Evolutionary conservation across 1,140 invertebrate species (phyloP), one percentile per base, ranked within the genome.

Genomic region (Rhopalosiphum padi): DNA sequence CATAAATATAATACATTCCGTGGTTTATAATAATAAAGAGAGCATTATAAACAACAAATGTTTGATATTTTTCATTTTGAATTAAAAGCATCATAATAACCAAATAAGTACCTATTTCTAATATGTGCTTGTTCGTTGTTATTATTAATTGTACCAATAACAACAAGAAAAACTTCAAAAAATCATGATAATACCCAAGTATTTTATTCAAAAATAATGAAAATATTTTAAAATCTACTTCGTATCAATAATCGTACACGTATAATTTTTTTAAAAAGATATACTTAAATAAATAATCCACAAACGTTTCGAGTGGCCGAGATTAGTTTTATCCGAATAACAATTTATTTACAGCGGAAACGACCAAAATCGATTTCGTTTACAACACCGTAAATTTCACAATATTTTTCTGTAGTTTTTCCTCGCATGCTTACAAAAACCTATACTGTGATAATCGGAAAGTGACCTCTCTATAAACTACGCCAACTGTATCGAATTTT

Each of bases 351-450:
- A 77, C 60, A 77, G 18, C 30, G 15, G 60, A 77, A 77, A 77
- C 60, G 60, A 77, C 60, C 60, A 11, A 77, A 77, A 77, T 77
- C 60, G 60, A 77, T 77, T 77, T 77, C 60, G n/a, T 77, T 77
- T 77, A 77, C 60, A 77, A 77, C 60, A 15, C 30, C 60, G 60
- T n/a, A 77, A 77, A 77, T 77, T 77, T 77, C 60, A n/a, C 18
- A n/a, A 77, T 77, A 77, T 77, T 77, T 77, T 77, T 77, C 60
- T 77, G n/a, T n/a, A n/a, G 60, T n/a, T 77, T 77, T 18, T 77
- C n/a, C 60, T n/a, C 11, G 15, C 30, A 51, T 0, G 15, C 30
- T n/a, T 5, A 15, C 15, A 22, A 15, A 77, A 77, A 77, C n/a
- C 15, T 77, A 77, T n/a, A 77, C 60, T n/a, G 15, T 15, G 15